Evolutionary conservation across 1,140 invertebrate species (phyloP), one percentile per base, ranked within the genome.

Genomic region (Himalopsyche phryganea): DNA sequence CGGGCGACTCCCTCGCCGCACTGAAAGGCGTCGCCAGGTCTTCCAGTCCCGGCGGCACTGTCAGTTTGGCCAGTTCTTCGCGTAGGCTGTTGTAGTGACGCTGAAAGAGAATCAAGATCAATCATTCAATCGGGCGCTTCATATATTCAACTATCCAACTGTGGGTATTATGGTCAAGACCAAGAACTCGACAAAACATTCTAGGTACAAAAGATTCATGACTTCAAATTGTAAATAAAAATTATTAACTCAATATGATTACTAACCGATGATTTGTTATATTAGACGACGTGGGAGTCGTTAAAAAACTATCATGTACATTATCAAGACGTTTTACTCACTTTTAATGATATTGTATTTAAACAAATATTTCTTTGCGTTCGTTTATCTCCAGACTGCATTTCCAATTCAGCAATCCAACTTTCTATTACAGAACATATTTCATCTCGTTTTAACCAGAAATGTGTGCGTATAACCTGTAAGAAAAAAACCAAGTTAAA

Each of bases 381-480:
- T 68, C 89, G 75, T 70, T 91, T 82, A 76, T 92, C 87, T 63
- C 81, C 80, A 67, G 82, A 81, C 70, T 90, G 83, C 49, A 78
- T 76, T 68, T 91, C 90, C 71, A 94, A 82, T 66, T 96, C 92
- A 51, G 83, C 82, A 65, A 96, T 91, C 94, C 94, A 97, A 54
- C 85, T 83, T 68, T 94, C 89, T 56, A 94, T 86, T 73, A 96
- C 94, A 54, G 84, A 80, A 68, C 94, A 84, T 62, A 97, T 91
- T 76, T 96, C 92, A 64, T 93, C 83, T 23, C 91, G 83, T 71
- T 98, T 98, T 60, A 97, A 80, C 90, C 94, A 97, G 71, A 97
- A 97, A 75, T 97, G 94, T 42, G 89, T 88, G 61, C 92, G 87
- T 65, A 97, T 92, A 10, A 97, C 90, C 87, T 94, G 70, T 6